Evolutionary conservation across 92 coral and sea anemone species (phyloP).

Genomic region (Phymanthus crucifer): DNA sequence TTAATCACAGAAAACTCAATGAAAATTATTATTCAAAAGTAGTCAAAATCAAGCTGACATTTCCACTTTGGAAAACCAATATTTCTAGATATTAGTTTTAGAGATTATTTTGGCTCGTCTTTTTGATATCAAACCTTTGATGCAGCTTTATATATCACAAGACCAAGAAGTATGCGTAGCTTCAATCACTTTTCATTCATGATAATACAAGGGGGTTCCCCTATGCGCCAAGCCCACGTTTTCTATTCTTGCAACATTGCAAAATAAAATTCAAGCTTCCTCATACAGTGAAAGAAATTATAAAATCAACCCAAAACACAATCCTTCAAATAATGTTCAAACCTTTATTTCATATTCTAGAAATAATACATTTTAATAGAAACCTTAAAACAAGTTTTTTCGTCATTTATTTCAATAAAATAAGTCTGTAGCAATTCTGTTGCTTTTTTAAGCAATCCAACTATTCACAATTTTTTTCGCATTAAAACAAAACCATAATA

Average conservation of each 20-base stretch:
- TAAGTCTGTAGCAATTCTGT: conserved; percentile 40
- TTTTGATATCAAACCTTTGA: not conserved
- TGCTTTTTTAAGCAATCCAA: conserved; percentile 48
- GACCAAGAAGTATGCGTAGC: not conserved
- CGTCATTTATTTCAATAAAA: conserved; percentile 50
- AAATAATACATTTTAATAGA: conserved; percentile 41
- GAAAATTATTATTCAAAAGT: too few species aligned
- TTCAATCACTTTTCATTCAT: not conserved
- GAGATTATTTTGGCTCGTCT: too few species aligned
- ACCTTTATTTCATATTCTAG: conserved; percentile 41
- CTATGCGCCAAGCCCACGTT: not conserved
- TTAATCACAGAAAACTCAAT: too few species aligned
- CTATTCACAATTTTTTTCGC: conserved; percentile 38
- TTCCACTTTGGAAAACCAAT: too few species aligned
- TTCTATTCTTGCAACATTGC: not conserved
- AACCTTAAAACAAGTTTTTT: conserved; percentile 33
- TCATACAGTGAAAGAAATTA: not conserved
- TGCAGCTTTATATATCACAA: not conserved
- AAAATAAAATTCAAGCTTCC: not conserved
- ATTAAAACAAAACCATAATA: conserved; percentile 40
- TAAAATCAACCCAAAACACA: not conserved
- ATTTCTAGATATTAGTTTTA: too few species aligned
- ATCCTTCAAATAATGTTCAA: conserved; percentile 25
- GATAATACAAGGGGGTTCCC: not conserved
- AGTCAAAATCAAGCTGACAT: too few species aligned